phyloP scores from a whole-genome alignment of 2,888 invertebrate species.

The Artemia sp. region DNA sequence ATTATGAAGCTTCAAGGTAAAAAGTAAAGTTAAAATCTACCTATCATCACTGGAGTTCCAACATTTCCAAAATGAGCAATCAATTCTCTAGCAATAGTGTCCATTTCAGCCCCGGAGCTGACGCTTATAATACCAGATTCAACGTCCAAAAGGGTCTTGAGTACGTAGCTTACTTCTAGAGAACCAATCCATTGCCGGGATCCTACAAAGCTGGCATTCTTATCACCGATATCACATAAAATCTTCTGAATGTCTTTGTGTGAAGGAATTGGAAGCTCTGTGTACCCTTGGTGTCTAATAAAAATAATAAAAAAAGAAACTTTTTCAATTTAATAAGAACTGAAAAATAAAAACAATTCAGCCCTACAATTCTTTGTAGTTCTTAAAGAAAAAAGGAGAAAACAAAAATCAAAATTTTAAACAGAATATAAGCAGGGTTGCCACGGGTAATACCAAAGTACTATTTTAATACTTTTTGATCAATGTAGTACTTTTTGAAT shows the following conservation, averaged over 20 bases:
- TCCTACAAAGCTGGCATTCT: constrained; percentile 64
- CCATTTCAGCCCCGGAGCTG: constrained; percentile 65
- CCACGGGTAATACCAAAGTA: no score
- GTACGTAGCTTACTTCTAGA: constrained; percentile 81
- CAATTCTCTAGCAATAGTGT: constrained; percentile 55
- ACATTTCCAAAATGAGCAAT: constrained; percentile 75
- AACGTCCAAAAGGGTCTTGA: constrained; percentile 57
- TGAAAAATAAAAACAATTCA: not conserved
- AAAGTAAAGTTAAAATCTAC: constrained; percentile 35
- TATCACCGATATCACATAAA: constrained; percentile 85
- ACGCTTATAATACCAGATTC: constrained; percentile 64
- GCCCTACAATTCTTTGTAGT: not conserved
- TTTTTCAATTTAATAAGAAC: constrained; percentile 14
- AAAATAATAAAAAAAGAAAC: not conserved
- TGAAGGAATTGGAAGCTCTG: constrained; percentile 53
- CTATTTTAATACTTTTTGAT: no score
- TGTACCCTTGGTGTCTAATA: constrained; percentile 58
- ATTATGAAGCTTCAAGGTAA: no score
- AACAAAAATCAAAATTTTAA: no score
- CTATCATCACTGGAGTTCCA: constrained; percentile 97
- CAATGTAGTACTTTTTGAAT: no score
- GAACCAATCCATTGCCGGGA: constrained; percentile 96
- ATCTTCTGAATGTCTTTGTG: constrained; percentile 80
- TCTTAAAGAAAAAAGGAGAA: not conserved
- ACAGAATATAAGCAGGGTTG: no score